These are phyloP conservation scores for Dynastes hyllus DNA, from an alignment of 2,888 invertebrate genomes.

Conservation along the genomic window DNA sequence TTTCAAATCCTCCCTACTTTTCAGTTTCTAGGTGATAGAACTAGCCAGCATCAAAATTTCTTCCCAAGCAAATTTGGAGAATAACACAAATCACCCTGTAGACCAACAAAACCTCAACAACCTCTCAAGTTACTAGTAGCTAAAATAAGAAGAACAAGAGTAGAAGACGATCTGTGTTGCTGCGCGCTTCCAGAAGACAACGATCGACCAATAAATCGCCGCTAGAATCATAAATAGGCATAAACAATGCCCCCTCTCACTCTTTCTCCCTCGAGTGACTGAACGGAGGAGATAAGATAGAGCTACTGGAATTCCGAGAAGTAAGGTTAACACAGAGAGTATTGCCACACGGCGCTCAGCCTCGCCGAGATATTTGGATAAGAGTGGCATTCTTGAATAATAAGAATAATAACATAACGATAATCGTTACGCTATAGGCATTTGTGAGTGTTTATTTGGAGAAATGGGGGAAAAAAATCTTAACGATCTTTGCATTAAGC, in stretches of 20 bases:
- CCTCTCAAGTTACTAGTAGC: background rate
- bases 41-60: no score
- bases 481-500: no score
- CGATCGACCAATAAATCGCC: slow-evolving; percentile 60
- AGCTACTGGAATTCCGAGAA: slow-evolving; percentile 56
- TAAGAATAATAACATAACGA: no score
- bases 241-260: slow-evolving; percentile 53
- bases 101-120: no score
- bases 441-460: no score
- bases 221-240: slow-evolving; percentile 59
- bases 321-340: slow-evolving; percentile 11
- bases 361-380: slow-evolving; percentile 36
- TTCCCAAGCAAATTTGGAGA: background rate
- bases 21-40: no score
- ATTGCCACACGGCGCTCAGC: background rate
- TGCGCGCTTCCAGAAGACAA: slow-evolving; percentile 56
- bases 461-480: no score
- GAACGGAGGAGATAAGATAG: slow-evolving; percentile 57
- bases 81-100: background rate
- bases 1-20: no score
- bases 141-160: slow-evolving; percentile 5
- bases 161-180: slow-evolving; percentile 24
- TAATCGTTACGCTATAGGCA: no score
- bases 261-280: slow-evolving; percentile 54
- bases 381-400: slow-evolving; percentile 1